These are phyloP conservation scores for Mythimna ferrago DNA, from an alignment of 2,888 invertebrate genomes.

Conservation along the genomic window DNA sequence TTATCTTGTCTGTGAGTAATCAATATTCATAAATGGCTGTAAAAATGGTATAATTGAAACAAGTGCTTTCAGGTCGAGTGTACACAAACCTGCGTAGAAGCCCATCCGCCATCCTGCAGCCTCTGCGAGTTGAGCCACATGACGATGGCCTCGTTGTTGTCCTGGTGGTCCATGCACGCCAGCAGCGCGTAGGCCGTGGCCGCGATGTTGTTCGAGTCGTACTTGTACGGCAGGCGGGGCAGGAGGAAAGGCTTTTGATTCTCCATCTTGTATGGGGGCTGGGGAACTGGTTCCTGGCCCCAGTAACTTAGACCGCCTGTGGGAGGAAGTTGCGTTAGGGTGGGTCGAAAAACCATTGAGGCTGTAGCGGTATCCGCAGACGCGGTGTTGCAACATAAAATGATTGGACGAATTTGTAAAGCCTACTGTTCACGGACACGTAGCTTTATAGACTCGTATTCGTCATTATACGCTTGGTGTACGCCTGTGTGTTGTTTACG, in stretches of 20 bases:
- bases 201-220: conserved; percentile 97
- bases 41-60: neutral
- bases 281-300: conserved; percentile 95
- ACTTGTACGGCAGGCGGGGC: conserved; percentile 96
- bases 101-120: conserved; percentile 96
- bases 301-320: conserved; percentile 95
- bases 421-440: no score
- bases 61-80: neutral
- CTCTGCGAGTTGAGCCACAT: conserved; percentile 97
- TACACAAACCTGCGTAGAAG: conserved; percentile 93
- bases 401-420: no score
- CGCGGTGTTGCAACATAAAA: no score
- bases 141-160: conserved; percentile 96
- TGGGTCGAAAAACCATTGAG: no score
- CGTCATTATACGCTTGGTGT: no score
- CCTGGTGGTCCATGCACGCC: conserved; percentile 96
- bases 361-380: no score
- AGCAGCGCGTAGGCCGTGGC: conserved; percentile 98
- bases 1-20: no score
- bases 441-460: no score
- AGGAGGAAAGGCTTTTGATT: conserved; percentile 97
- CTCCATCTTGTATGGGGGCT: conserved; percentile 96
- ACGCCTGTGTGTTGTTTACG: no score
- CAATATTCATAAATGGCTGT: no score
- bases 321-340: neutral